Evolutionary conservation across 2,888 invertebrate species (phyloP).

Genomic region (Griposia aprilina): DNA sequence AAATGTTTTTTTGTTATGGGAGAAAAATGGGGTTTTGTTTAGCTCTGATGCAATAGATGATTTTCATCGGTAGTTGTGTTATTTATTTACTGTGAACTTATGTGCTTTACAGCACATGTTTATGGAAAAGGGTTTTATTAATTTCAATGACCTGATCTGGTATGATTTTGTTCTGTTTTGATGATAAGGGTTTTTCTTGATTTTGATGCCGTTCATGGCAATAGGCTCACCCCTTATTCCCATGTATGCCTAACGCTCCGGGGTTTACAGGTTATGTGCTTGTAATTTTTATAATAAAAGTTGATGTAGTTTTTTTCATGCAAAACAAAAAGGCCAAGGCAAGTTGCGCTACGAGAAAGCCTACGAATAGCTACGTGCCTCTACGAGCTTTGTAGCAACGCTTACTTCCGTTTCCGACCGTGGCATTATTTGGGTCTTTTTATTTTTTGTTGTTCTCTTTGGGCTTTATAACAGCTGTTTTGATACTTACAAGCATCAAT

Average conservation of each 20-base stretch:
- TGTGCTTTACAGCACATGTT: too few species aligned
- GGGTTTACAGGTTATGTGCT: background rate
- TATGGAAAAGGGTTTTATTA: too few species aligned
- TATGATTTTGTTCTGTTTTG: too few species aligned
- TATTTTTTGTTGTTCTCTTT: background rate
- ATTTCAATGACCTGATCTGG: too few species aligned
- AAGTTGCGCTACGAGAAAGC: background rate
- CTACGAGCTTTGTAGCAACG: constrained; percentile 34
- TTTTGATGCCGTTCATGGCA: too few species aligned
- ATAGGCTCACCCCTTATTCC: background rate
- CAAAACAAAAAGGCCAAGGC: background rate
- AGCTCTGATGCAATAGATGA: background rate
- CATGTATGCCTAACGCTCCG: too few species aligned
- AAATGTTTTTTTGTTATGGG: constrained; percentile 5
- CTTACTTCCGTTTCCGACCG: background rate
- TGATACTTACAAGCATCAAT: too few species aligned
- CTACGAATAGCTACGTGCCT: constrained; percentile 29
- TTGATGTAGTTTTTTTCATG: background rate
- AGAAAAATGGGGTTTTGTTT: background rate
- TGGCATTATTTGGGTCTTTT: background rate
- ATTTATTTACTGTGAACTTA: background rate
- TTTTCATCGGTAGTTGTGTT: background rate
- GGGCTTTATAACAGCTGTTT: background rate
- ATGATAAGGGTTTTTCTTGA: too few species aligned
- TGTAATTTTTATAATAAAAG: background rate